A percentile compares a stretch with the other conserved stretches of the same genome.
Conservation (phyloP, 1,140 invertebrate genomes). For the Brevipalpus yothersi region DNA sequence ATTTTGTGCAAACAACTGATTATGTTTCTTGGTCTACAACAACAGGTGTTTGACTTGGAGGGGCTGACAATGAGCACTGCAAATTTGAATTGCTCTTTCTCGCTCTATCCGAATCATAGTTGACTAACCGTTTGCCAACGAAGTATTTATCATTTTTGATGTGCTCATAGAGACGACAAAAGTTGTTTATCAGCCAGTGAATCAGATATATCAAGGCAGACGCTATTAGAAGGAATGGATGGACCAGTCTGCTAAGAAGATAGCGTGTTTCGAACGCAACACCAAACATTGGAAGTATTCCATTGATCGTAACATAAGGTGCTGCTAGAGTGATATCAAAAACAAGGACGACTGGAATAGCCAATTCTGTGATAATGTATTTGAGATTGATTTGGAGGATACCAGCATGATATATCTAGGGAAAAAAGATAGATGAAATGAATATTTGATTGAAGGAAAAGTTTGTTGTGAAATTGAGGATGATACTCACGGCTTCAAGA, state of each 20-base stretch:
- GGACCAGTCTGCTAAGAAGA: slow-evolving; percentile 57
- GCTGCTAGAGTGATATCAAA: slow-evolving; percentile 63
- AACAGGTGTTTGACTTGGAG: no score
- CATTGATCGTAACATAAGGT: slow-evolving; percentile 65
- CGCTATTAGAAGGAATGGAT: slow-evolving; percentile 55
- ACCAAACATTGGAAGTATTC: slow-evolving; percentile 48
- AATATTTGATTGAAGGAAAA: background rate
- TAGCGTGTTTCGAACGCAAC: slow-evolving; percentile 41
- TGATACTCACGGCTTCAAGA: slow-evolving; percentile 60
- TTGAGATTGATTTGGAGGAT: slow-evolving; percentile 65
- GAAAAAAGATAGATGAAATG: background rate
- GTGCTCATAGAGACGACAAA: slow-evolving; percentile 80
- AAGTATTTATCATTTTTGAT: slow-evolving; percentile 99
- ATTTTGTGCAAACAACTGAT: no score
- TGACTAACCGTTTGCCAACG: slow-evolving; percentile 75
- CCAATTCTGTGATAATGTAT: slow-evolving; percentile 57
- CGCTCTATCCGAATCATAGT: slow-evolving; percentile 39
- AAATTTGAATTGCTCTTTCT: background rate
- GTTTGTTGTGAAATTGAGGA: background rate
- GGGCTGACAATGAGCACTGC: no score
- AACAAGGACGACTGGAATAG: slow-evolving; percentile 60
- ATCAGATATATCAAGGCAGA: slow-evolving; percentile 37
- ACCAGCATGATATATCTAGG: slow-evolving; percentile 50
- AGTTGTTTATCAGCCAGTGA: slow-evolving; percentile 61
- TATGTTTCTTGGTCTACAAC: no score